Base-by-base conservation (phyloP, 1,140 invertebrate genomes). In the Danaus plexippus region DNA sequence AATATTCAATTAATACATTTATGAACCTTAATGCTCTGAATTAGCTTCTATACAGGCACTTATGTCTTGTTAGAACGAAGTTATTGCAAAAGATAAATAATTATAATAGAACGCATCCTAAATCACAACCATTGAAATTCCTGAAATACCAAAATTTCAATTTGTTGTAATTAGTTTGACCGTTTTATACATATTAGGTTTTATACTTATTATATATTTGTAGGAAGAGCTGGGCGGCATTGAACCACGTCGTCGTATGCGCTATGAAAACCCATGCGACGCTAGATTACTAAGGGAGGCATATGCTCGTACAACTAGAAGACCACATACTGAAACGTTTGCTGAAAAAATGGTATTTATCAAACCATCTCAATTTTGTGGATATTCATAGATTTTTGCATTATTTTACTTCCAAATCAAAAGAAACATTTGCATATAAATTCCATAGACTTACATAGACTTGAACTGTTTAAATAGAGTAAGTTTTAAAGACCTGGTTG, bases 221-320 rank as follows among this genome's bases (percentile, higher is more conserved):
- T 54, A 86, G 83, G 81, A 86, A 15, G 83, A 86, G 18, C 54
- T 86, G 9, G 57, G 75, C 11, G 83, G 83, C 7, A 82, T 86
- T 10, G 83, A 86, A 48, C 80, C 83, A 1, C 62, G 75, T 2
- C 73, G 83, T 9, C 66, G 83, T 4, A 80, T 81, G 79, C 75
- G 75, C 48, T 85, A 85, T 59, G 81, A 83, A 56, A 82, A 84
- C 60, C 76, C 79, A 0, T 71, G 63, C 47, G 81, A 86, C 54
- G 83, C 83, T 42, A 69, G 83, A 4, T 56, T 84, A 41, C 62
- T 86, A 11, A 71, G 83, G 1, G 83, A 86, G 50, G 83, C 83
- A 1, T 86, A 86, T 61, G 83, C 83, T 45, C 73, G 80, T 1
- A 82, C 77, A 9, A 84, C 77, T 9, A 71, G 80, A 0, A 70